phyloP scores from a whole-genome alignment of 2,888 invertebrate genomes.

The Stictocephala bisonia region DNA sequence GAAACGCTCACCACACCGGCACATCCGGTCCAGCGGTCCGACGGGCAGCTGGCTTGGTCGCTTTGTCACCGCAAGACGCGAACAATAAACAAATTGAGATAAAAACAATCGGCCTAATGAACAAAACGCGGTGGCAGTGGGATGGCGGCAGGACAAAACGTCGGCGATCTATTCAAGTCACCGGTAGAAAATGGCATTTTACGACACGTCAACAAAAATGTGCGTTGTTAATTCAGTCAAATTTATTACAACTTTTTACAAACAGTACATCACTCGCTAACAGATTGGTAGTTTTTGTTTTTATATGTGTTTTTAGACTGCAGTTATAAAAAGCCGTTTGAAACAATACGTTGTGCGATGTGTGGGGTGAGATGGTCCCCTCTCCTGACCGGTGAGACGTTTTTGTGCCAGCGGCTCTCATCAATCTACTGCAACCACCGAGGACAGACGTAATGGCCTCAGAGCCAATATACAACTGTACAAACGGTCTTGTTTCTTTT shows the following conservation, averaged over 20 bases:
- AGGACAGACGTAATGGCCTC: too few species aligned
- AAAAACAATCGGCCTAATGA: conserved; percentile 37
- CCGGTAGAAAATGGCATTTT: conserved; percentile 25
- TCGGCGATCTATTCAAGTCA: too few species aligned
- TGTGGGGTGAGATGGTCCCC: conserved; percentile 1
- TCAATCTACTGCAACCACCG: too few species aligned
- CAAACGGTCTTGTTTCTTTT: too few species aligned
- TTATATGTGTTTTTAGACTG: conserved; percentile 13
- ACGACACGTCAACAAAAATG: conserved; percentile 35
- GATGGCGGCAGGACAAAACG: conserved; percentile 1
- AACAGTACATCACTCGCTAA: conserved; percentile 33
- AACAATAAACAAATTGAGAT: conserved; percentile 28
- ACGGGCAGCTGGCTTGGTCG: too few species aligned
- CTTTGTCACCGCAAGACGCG: background rate
- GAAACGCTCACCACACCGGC: background rate
- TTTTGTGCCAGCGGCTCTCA: conserved; percentile 20
- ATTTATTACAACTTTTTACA: conserved; percentile 26
- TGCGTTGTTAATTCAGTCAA: conserved; percentile 31
- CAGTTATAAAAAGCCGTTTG: conserved; percentile 10
- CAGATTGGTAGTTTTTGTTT: conserved; percentile 24
- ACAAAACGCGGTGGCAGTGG: conserved; percentile 7
- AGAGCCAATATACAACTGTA: too few species aligned
- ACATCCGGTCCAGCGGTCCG: background rate
- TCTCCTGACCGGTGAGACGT: background rate
- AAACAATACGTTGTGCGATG: conserved; percentile 10